Base-by-base conservation (phyloP, 2,797 vertebrate genomes). In the Carcharodon carcharias region DNA sequence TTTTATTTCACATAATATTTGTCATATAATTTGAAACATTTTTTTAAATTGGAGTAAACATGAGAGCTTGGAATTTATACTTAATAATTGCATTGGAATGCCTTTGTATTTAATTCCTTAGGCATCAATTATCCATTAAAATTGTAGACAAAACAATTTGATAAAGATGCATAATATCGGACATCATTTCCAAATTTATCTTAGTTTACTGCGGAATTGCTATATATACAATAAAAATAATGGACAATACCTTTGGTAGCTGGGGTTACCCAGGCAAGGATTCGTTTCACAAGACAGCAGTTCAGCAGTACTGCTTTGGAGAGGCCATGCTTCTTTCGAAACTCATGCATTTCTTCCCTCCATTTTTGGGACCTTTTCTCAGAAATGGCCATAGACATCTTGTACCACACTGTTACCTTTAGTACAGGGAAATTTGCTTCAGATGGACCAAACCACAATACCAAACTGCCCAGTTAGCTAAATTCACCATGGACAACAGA, bases 231-330 rank as follows among this genome's bases (percentile, higher is more conserved):
- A 95, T 96, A 96, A 96, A 92, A 96, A 96, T 95, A 96, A 96
- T 40, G 69, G 97, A 97, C 96, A 58, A 97, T 98, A 98, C 98
- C 98, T 98, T 98, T 98, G 92, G 97, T 97, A 89, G 96, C 97
- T 61, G 98, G 98, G 96, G 97, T 97, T 97, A 98, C 98, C 98
- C 98, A 98, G 97, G 98, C 97, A 97, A 98, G 97, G 97, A 99
- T 97, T 96, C 97, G 97, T n/a, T 98, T 98, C 97, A 98, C 97
- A 97, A 98, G 97, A 97, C 98, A 98, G 97, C 98, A 99, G 97
- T 98, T 98, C 96, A 98, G 97, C 96, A 98, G 97, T 65, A 98
- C 97, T 97, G 98, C 98, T 97, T 97, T 98, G 96, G 98, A 98
- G 97, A 98, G 97, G 96, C 97, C 97, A 80, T 98, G 97, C 96